Percentiles rank a stretch among this genome's conserved stretches.
phyloP scores from a whole-genome alignment of 2,113 vertebrate genomes.

The Taurulus bubalis region DNA sequence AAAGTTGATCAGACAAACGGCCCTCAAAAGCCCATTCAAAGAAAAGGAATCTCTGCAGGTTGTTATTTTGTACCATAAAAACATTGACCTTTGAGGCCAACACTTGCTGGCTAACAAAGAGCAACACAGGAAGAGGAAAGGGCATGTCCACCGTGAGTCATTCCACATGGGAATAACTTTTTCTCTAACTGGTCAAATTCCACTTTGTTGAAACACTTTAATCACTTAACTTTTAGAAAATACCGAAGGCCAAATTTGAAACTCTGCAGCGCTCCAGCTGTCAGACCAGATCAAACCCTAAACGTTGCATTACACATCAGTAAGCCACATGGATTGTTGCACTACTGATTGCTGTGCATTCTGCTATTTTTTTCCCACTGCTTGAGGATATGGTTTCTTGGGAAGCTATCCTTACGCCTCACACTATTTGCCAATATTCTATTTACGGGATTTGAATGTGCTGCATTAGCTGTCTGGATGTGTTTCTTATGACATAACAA shows the following conservation, averaged over 20 bases:
- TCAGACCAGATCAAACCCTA: conserved; percentile 33
- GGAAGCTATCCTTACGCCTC: neutral
- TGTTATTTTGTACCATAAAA: conserved; percentile 18
- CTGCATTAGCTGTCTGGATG: neutral
- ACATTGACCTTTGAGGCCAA: conserved; percentile 15
- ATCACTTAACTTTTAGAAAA: conserved; percentile 32
- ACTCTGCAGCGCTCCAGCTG: conserved; percentile 34
- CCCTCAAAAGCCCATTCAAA: neutral
- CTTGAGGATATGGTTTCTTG: neutral
- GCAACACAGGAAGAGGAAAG: conserved; percentile 49
- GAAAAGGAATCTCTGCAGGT: neutral
- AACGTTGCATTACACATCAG: neutral
- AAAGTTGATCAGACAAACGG: neutral
- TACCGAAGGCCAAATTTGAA: conserved; percentile 29
- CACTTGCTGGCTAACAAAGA: conserved; percentile 38
- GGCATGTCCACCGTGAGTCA: conserved; percentile 40
- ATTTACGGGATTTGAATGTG: neutral
- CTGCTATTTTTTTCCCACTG: too few species aligned
- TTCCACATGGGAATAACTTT: conserved; percentile 47
- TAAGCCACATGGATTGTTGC: conserved; percentile 1
- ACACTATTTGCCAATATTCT: neutral
- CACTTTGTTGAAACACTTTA: conserved; percentile 44
- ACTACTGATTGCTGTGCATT: conserved; percentile 17
- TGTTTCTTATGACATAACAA: neutral
- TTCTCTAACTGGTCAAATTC: conserved; percentile 29